A percentile compares a stretch with the other conserved stretches of the same genome.
phyloP scores from a whole-genome alignment of 2,113 vertebrate genomes.

The Trichechus manatus region DNA sequence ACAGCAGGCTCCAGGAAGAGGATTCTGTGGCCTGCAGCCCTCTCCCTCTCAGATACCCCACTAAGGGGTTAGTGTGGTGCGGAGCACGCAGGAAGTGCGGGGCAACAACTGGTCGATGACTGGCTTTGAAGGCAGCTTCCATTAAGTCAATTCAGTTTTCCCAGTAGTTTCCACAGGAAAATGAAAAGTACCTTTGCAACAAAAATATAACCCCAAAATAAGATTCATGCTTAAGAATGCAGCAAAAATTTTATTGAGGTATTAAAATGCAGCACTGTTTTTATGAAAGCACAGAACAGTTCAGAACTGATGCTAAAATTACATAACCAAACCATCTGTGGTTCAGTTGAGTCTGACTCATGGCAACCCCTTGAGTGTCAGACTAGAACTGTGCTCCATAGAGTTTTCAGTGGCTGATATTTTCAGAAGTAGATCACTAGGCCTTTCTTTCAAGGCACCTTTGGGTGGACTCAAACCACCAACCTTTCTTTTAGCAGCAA shows the following conservation, averaged over 20 bases:
- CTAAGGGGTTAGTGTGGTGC: background rate
- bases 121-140: background rate
- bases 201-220: background rate
- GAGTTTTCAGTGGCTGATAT: background rate
- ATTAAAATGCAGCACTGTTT: background rate
- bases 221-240: background rate
- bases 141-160: background rate
- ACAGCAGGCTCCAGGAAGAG: background rate
- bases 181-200: background rate
- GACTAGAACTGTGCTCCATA: background rate
- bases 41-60: background rate
- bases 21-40: background rate
- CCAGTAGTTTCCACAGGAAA: constrained; percentile 27
- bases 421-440: background rate
- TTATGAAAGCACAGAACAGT: background rate
- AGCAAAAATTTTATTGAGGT: background rate
- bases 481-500: background rate
- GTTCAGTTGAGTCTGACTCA: background rate
- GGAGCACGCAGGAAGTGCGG: background rate
- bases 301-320: background rate
- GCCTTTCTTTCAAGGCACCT: background rate
- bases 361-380: background rate
- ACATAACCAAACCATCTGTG: background rate
- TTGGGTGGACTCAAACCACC: background rate
- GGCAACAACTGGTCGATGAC: background rate